Conservation (phyloP, 2,797 vertebrate genomes). For the Mionectes olivaceus region DNA sequence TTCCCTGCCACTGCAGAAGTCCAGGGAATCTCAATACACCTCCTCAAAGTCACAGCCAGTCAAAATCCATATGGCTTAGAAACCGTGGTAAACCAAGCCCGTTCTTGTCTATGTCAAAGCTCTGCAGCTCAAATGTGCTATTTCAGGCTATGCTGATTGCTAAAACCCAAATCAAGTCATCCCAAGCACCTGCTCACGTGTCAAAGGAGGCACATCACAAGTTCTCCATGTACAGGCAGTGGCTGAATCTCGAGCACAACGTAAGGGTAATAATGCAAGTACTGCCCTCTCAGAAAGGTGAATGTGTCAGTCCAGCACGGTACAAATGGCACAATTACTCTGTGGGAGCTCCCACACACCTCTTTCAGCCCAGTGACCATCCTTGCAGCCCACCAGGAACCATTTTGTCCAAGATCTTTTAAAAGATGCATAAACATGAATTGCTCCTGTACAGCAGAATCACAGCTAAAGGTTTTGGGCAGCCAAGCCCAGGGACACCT, state of each 20-base stretch:
- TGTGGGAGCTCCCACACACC: fast-evolving
- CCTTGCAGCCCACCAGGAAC: neutral
- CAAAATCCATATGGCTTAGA: neutral
- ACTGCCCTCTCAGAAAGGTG: neutral
- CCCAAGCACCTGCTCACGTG: neutral
- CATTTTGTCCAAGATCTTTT: neutral
- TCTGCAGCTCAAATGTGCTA: neutral
- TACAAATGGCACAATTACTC: neutral
- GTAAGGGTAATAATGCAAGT: neutral
- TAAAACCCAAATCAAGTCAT: neutral
- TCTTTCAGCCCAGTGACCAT: neutral
- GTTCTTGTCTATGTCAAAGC: neutral
- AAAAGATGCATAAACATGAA: neutral
- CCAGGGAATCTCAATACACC: slow-evolving; percentile 11
- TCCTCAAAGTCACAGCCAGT: neutral
- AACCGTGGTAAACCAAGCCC: neutral
- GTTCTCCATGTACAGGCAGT: neutral
- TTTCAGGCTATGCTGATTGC: neutral
- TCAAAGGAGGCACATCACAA: neutral
- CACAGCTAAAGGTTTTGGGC: neutral
- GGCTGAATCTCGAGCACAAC: neutral
- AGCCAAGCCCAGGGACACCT: neutral
- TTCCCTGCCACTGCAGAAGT: neutral
- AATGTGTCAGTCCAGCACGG: neutral
- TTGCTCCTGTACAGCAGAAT: neutral